These are phyloP conservation scores for Hemistola chrysoprasaria DNA, from an alignment of 2,888 invertebrate genomes.

Conservation along the genomic window DNA sequence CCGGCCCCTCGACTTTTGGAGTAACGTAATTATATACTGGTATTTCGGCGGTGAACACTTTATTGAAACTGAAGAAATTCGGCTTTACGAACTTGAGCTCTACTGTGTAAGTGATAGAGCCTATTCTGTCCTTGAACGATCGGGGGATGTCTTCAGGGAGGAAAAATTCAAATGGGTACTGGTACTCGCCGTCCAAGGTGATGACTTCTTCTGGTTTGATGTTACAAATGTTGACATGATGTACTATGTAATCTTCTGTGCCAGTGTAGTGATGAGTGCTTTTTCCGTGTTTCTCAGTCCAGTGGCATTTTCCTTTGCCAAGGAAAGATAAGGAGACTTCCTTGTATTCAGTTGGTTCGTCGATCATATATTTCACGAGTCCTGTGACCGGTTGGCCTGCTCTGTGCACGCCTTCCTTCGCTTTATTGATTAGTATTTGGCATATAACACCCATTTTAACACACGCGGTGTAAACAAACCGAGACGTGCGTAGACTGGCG, in stretches of 20 bases:
- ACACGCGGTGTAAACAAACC: too few relatives aligned
- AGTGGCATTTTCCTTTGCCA: conserved; percentile 31
- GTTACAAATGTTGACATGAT: conserved; percentile 7
- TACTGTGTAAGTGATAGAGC: conserved; percentile 18
- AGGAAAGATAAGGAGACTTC: conserved; percentile 27
- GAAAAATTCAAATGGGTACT: conserved; percentile 24
- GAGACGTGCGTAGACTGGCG: too few relatives aligned
- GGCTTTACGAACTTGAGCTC: conserved; percentile 18
- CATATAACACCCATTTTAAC: conserved; percentile 25
- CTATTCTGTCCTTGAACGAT: conserved; percentile 9
- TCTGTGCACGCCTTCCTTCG: conserved; percentile 23
- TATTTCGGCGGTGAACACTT: conserved; percentile 16
- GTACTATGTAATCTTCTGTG: conserved; percentile 9
- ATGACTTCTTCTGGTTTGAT: background rate
- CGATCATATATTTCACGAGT: conserved; percentile 29
- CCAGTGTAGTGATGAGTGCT: conserved; percentile 8
- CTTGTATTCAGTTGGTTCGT: conserved; percentile 28
- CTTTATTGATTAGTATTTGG: conserved; percentile 29
- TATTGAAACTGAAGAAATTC: conserved; percentile 18
- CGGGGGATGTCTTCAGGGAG: conserved; percentile 23
- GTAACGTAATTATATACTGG: conserved; percentile 8
- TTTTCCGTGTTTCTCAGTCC: conserved; percentile 15
- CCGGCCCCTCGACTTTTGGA: conserved; percentile 10
- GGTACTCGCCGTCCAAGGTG: conserved; percentile 15
- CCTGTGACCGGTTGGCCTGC: conserved; percentile 33